Evolutionary conservation across 2,888 invertebrate genomes (phyloP).

Genomic region (Ectemnius cavifrons): DNA sequence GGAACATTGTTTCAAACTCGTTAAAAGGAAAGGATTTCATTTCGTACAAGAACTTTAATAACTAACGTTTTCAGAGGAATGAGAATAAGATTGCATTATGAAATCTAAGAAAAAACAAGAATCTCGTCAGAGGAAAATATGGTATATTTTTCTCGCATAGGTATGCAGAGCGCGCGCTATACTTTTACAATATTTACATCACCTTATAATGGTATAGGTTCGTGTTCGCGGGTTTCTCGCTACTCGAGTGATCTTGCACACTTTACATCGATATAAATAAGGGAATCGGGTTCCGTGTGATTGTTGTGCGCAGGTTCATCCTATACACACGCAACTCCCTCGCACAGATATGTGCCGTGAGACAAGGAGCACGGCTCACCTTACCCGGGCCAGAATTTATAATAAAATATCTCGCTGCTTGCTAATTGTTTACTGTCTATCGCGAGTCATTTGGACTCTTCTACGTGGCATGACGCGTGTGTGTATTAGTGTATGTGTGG

Average conservation of each 20-base stretch:
- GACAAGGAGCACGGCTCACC: constrained; percentile 16
- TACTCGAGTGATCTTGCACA: constrained; percentile 52
- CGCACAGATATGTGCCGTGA: constrained; percentile 22
- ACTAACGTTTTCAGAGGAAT: too few relatives aligned
- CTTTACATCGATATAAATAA: constrained; percentile 71
- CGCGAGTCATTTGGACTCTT: constrained; percentile 11
- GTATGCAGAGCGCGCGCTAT: constrained; percentile 61
- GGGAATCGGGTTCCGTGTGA: constrained; percentile 33
- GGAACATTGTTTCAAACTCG: too few relatives aligned
- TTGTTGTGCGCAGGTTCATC: constrained; percentile 55
- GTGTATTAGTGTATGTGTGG: constrained; percentile 13
- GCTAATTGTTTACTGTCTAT: constrained; percentile 15
- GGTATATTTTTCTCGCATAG: constrained; percentile 70
- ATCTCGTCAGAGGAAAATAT: constrained; percentile 72
- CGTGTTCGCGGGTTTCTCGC: constrained; percentile 30
- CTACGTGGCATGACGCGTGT: not conserved
- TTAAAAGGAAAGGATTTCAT: too few relatives aligned
- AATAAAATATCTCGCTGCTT: constrained; percentile 40
- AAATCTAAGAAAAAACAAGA: too few relatives aligned
- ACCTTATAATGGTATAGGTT: constrained; percentile 51
- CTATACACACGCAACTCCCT: constrained; percentile 31
- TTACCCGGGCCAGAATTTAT: constrained; percentile 15
- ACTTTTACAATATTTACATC: constrained; percentile 74
- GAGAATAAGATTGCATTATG: too few relatives aligned
- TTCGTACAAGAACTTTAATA: too few relatives aligned